Percentiles rank a stretch among this genome's conserved stretches.
These are phyloP conservation scores for Macrocentrus cingulum DNA, from an alignment of 1,140 invertebrate species.

Conservation along the genomic window DNA sequence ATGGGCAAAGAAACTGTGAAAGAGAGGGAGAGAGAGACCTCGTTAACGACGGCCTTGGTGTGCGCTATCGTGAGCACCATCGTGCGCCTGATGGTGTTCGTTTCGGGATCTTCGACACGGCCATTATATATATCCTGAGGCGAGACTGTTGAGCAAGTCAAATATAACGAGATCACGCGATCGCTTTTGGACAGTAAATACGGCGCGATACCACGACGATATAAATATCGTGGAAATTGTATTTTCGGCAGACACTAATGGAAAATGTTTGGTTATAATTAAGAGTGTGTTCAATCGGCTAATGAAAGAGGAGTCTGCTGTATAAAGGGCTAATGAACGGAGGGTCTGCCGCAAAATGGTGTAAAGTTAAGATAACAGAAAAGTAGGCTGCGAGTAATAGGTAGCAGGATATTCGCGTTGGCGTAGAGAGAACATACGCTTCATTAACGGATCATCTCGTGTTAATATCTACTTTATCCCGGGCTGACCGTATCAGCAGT, in stretches of 20 bases:
- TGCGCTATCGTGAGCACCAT: constrained; percentile 35
- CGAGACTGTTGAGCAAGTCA: neutral
- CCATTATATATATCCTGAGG: constrained; percentile 7
- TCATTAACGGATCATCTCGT: constrained; percentile 62
- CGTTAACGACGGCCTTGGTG: constrained; percentile 45
- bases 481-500: constrained; percentile 52
- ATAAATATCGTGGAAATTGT: no score
- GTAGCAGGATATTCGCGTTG: constrained; percentile 39
- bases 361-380: constrained; percentile 60
- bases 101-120: constrained; percentile 27
- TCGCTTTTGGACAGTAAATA: no score
- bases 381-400: constrained; percentile 57
- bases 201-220: no score
- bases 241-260: no score
- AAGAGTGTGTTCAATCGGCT: no score
- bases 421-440: constrained; percentile 56
- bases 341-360: constrained; percentile 46
- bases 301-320: no score
- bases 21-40: constrained; percentile 31
- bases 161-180: no score
- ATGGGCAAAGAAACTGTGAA: constrained; percentile 36
- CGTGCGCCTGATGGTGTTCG: constrained; percentile 23
- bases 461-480: constrained; percentile 62
- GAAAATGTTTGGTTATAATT: no score
- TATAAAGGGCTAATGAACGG: no score